phyloP scores from a whole-genome alignment of 2,888 invertebrate species.

The Drosophila crucigera region DNA sequence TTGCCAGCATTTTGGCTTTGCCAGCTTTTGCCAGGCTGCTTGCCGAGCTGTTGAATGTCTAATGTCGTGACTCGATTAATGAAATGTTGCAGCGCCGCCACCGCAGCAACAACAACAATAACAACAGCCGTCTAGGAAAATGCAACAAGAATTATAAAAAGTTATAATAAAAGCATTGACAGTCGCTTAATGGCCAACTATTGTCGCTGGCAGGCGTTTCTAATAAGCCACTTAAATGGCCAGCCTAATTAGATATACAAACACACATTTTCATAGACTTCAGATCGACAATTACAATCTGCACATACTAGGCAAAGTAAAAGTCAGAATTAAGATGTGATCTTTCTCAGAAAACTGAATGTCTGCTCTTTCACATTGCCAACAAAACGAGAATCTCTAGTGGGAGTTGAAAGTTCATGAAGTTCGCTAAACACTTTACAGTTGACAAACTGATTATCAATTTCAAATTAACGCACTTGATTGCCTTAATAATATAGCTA shows the following conservation, averaged over 20 bases:
- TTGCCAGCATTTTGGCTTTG: conserved; percentile 37
- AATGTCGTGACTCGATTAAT: conserved; percentile 80
- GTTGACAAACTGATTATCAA: conserved; percentile 69
- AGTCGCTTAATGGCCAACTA: conserved; percentile 76
- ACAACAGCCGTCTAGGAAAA: conserved; percentile 54
- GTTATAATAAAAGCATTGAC: conserved; percentile 78
- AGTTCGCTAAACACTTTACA: conserved; percentile 6
- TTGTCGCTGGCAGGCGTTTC: conserved; percentile 63
- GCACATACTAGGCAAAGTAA: conserved; percentile 11
- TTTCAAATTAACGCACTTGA: conserved; percentile 69
- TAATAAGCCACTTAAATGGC: conserved; percentile 72
- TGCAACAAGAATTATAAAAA: conserved; percentile 79
- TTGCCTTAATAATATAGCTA: conserved; percentile 72
- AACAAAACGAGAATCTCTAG: neutral
- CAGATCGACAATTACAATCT: conserved; percentile 7
- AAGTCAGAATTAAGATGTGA: conserved; percentile 15
- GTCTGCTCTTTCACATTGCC: conserved; percentile 6
- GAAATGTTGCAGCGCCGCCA: conserved; percentile 69
- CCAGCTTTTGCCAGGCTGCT: conserved; percentile 40
- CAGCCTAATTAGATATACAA: conserved; percentile 65
- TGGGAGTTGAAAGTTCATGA: conserved; percentile 30
- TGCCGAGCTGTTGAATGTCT: conserved; percentile 74
- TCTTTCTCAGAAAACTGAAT: conserved; percentile 10
- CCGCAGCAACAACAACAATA: conserved; percentile 33
- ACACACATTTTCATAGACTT: conserved; percentile 2